Evolutionary conservation across 1,140 invertebrate species (phyloP), one percentile per base, ranked within the genome.

Genomic region (Dinothrombium tinctorium): DNA sequence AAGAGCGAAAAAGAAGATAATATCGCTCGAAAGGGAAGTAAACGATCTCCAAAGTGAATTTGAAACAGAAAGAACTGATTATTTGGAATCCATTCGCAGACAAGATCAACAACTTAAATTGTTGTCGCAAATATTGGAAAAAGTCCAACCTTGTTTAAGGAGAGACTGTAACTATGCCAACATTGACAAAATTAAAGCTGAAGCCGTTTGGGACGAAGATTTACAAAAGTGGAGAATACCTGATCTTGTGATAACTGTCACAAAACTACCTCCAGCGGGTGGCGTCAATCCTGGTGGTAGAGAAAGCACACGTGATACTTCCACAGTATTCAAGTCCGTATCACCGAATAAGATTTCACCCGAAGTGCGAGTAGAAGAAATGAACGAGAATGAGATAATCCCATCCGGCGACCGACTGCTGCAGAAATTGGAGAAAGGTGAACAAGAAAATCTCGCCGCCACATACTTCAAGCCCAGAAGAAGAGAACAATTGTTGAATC

Each of bases 1-100:
- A 50, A 68, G 68, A 50, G 71, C 69, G 47, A 65, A 73, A 50
- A 60, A 69, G 46, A 75, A 74, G 59, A 58, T 72, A 12, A 63
- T 65, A 53, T 56, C 65, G 19, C 52, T 76, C 36, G 72, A 79
- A 51, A 59, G 68, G 45, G 79, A 83, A 56, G 73, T 83, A 8
- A 55, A 59, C 15, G 79, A 84, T 58, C 57, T 84, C 2, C 76
- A 81, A 48, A 67, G 72, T 29, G 79, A 84, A 61, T 84, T 84
- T 59, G 75, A 84, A 59, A 63, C 69, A 40, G 79, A 84, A 52
- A 56, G 79, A 9, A 70, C 75, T 3, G 79, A 84, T 54, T 33
- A 83, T 52, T 58, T 84, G 32, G 80, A 84, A 54, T 77, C 78
- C 2, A 80, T 84, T 31, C 57, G 79, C 15, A 66, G 69, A 53